Evolutionary conservation across 2,797 vertebrate genomes (phyloP), one percentile per base, ranked within the genome.

Genomic region (Novumbra hubbsi): DNA sequence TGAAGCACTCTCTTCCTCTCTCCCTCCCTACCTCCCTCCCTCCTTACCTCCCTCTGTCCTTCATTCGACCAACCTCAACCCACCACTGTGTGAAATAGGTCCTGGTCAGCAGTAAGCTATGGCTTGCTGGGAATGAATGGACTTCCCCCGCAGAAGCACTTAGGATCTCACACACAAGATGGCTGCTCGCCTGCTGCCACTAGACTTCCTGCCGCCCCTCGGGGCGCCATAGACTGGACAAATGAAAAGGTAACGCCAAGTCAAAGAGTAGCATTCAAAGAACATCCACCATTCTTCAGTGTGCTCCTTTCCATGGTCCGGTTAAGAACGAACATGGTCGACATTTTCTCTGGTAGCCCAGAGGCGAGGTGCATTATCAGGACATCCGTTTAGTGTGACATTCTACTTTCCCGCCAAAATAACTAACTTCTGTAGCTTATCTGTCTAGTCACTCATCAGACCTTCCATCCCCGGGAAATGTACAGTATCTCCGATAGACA

Each of bases 41-140:
- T 24, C 55, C 55, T n/a, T 24, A n/a, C 55, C 55, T 57, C 52
- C 52, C 55, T 57, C 19, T 21, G n/a, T 12, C 55, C 55, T 21
- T 57, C 21, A 16, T 57, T 57, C 55, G 8, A 50, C 21, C 6
- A 38, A 45, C 65, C 34, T 50, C 48, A 41, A 60, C 75, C 38
- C 34, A 48, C 30, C 28, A 70, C 15, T 62, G 45, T 60, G 66
- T 76, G 24, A 77, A 78, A 76, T 2, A 77, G 73, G 49, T 70
- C 76, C 77, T 78, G 66, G 75, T 77, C 72, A 74, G 73, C 49
- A 74, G 52, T 70, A 73, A 83, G 78, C 48, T 9, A 30, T 68
- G 41, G 50, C 24, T 80, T 32, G 27, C 69, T 28, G 49, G 21
- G 17, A 14, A 57, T 19, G 48, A 34, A 63, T 70, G 60, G 32